Conservation (phyloP, 2,888 invertebrate species). For the Dasysyrphus tricinctus region DNA sequence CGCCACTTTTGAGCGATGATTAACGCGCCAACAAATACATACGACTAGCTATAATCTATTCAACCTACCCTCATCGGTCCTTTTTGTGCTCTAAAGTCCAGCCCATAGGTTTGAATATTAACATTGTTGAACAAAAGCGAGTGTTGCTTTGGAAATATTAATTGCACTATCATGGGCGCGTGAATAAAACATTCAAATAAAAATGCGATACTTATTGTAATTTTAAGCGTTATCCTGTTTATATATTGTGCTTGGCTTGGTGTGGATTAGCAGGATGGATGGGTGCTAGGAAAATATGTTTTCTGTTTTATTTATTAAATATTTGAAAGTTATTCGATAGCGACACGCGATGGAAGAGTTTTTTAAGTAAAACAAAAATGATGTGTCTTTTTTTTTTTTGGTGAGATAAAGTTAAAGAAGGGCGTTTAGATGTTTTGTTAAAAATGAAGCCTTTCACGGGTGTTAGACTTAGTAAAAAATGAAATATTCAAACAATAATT, state of each 20-base stretch:
- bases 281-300: slow-evolving; percentile 15
- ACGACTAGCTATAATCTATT: background rate
- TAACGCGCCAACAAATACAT: slow-evolving; percentile 50
- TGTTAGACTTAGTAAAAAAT: background rate
- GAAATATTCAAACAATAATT: background rate
- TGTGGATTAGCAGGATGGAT: slow-evolving; percentile 44
- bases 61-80: background rate
- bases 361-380: background rate
- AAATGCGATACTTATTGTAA: slow-evolving; percentile 71
- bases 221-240: slow-evolving; percentile 73
- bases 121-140: slow-evolving; percentile 1
- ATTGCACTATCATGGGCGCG: slow-evolving; percentile 51
- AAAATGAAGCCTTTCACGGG: background rate
- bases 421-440: slow-evolving; percentile 1
- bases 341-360: slow-evolving; percentile 51
- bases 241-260: slow-evolving; percentile 23
- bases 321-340: slow-evolving; percentile 64
- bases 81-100: background rate
- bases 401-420: background rate
- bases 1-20: slow-evolving; percentile 73
- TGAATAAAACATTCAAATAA: slow-evolving; percentile 64
- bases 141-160: slow-evolving; percentile 51
- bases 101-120: background rate
- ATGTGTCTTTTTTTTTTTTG: background rate
- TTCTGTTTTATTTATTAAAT: slow-evolving; percentile 63